Conservation (phyloP, 2,113 vertebrate genomes). For the Labeo rohita region DNA sequence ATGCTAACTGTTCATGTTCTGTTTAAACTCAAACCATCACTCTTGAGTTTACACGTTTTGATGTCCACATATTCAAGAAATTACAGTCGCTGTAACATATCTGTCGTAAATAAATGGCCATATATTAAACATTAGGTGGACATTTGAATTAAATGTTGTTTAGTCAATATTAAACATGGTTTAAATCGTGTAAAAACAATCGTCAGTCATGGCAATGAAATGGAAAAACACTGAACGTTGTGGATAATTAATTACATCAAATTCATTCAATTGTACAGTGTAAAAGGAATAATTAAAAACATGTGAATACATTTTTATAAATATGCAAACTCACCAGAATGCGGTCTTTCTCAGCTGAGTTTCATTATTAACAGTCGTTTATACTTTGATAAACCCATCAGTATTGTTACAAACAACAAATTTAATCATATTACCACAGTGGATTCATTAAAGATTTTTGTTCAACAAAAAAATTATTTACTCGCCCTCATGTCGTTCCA, state of each 20-base stretch:
- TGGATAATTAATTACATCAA: background rate
- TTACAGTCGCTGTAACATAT: too few relatives aligned
- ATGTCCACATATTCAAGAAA: too few relatives aligned
- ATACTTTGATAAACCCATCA: background rate
- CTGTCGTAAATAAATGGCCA: too few relatives aligned
- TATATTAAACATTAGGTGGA: too few relatives aligned
- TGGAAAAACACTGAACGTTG: background rate
- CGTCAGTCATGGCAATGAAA: background rate
- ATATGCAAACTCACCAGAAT: background rate
- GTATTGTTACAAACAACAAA: conserved; percentile 5
- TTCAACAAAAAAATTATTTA: background rate
- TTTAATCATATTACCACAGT: background rate
- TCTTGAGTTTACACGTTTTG: too few relatives aligned
- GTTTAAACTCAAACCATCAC: too few relatives aligned
- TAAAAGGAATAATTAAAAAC: background rate
- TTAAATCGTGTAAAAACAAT: too few relatives aligned
- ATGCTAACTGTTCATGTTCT: too few relatives aligned
- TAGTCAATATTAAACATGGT: too few relatives aligned
- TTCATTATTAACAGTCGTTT: conserved; percentile 9
- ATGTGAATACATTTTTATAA: background rate
- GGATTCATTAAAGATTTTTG: background rate
- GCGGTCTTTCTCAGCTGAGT: background rate
- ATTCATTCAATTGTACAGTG: background rate
- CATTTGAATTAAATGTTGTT: too few relatives aligned
- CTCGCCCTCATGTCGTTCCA: background rate